Base-by-base conservation (phyloP, 2,797 vertebrate species). In the Catharus ustulatus region DNA sequence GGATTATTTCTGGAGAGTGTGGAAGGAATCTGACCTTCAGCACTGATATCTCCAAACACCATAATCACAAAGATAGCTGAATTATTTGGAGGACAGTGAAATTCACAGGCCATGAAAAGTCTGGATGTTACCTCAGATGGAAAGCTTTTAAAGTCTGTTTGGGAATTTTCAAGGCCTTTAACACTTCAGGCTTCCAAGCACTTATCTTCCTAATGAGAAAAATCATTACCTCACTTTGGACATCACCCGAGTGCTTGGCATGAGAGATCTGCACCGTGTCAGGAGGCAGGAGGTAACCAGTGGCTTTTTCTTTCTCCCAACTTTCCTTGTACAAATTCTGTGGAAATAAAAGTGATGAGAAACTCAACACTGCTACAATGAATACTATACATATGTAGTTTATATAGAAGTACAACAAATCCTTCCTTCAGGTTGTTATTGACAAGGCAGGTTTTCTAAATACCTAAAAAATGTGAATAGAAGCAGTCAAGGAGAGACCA, bases 281-380 rank as follows among this genome's bases (percentile, higher is more conserved):
- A 62, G 98, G 98, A 59, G 99, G 99, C 90, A 99, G 97, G 82
- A 98, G 98, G 97, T 99, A 99, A 42, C 99, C 98, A 5, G 98
- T 99, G 71, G 99, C 98, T 96, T 99, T 99, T 52, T 98, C 95
- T n/a, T 98, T 98, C 93, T 99, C 98, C 99, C 99, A 99, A 1
- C 96, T 98, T 95, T 99, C 98, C 90, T 98, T 99, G 97, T 99
- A 99, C 40, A 99, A 98, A 94, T 98, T 97, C 99, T 99, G 94
- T 46, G 97, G 91, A 90, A 92, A 95, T 13, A 78, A 95, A 94
- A 57, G 29, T 6, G 4, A 71, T 21, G 21, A 89, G 26, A 26
- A 84, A 58, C 52, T 85, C 71, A 72, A 57, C 24, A 23, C 18
- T 20, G 49, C 27, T 32, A 20, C 29, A 57, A 5, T 36, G 24